Conservation (phyloP, 2,797 vertebrate species). For the Mico argentatus region DNA sequence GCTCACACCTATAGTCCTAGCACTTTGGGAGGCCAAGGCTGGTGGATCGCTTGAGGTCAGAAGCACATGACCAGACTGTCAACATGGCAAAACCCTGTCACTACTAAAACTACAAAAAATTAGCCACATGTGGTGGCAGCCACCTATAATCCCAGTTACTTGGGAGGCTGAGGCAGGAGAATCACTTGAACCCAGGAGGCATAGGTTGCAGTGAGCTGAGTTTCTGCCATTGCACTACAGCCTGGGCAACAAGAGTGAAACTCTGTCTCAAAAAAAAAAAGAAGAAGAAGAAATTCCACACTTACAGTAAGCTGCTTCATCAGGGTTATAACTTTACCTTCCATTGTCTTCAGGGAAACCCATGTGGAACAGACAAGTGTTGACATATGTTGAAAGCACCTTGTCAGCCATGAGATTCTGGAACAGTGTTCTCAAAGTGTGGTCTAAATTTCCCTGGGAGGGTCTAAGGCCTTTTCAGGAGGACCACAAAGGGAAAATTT, state of each 20-base stretch:
- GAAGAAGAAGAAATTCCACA: not conserved
- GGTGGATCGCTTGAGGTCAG: not conserved
- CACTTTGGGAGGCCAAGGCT: no score
- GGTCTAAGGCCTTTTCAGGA: not conserved
- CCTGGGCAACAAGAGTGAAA: no score
- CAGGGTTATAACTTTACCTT: not conserved
- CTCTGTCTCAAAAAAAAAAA: no score
- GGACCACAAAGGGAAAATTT: not conserved
- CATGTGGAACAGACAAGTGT: not conserved
- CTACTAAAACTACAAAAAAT: no score
- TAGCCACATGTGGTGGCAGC: no score
- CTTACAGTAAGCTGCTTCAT: not conserved
- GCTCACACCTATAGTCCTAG: not conserved
- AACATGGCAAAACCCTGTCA: no score
- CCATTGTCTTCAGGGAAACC: not conserved
- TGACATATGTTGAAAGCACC: not conserved
- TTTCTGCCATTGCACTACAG: no score
- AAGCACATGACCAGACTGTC: no score
- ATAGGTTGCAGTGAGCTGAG: no score
- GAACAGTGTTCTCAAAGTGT: not conserved
- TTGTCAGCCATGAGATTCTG: not conserved
- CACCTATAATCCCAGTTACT: no score
- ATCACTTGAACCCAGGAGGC: no score
- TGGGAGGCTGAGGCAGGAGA: no score
- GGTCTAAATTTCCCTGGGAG: not conserved